A percentile compares a stretch with the other conserved stretches of the same genome.
These are phyloP conservation scores for Automeris io DNA, from an alignment of 2,888 invertebrate genomes.

Conservation along the genomic window DNA sequence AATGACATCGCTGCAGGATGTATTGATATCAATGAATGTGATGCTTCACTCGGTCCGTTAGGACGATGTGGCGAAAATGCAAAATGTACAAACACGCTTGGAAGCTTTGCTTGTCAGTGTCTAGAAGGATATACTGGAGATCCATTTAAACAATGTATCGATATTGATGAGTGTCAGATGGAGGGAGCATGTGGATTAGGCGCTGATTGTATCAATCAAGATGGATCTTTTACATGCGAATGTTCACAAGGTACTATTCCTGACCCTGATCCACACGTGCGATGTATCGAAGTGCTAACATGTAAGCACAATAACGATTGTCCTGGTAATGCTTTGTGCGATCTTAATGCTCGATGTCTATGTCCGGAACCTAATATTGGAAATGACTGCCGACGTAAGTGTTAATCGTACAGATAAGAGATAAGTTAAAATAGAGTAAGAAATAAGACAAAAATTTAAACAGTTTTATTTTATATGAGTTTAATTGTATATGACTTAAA, in stretches of 20 bases:
- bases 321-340: conserved; percentile 93
- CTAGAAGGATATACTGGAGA: conserved; percentile 92
- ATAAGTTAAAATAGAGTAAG: too few relatives aligned
- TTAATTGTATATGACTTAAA: too few relatives aligned
- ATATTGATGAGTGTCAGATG: conserved; percentile 88
- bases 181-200: conserved; percentile 86
- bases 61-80: conserved; percentile 92
- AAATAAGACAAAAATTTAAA: too few relatives aligned
- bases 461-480: too few relatives aligned
- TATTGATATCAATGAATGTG: conserved; percentile 95
- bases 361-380: conserved; percentile 95
- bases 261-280: conserved; percentile 88
- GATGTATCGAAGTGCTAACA: conserved; percentile 88
- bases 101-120: conserved; percentile 88
- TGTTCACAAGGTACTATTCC: conserved; percentile 90
- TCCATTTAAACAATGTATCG: conserved; percentile 86
- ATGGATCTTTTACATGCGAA: conserved; percentile 86
- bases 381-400: conserved; percentile 93
- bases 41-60: conserved; percentile 83
- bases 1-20: conserved; percentile 93
- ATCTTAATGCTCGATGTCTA: conserved; percentile 84
- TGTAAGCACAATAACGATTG: conserved; percentile 87
- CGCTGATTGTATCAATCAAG: conserved; percentile 86
- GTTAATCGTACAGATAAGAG: too few relatives aligned
- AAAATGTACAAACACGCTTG: conserved; percentile 86